A percentile compares a stretch with the other conserved stretches of the same genome.
These are phyloP conservation scores for Diachasmimorpha longicaudata DNA, from an alignment of 1,140 invertebrate species.

Conservation along the genomic window DNA sequence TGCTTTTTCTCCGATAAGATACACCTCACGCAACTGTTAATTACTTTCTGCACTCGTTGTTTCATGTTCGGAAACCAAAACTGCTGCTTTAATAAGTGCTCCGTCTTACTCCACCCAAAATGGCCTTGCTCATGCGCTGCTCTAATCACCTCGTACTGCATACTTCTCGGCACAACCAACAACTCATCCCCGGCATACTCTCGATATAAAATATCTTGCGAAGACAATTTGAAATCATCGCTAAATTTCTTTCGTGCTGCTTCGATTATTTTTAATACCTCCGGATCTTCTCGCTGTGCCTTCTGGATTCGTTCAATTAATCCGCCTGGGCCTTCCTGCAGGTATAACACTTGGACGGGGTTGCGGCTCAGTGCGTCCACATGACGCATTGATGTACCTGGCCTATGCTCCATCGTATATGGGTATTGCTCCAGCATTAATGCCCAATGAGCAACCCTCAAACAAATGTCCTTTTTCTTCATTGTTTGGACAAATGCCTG, in stretches of 20 bases:
- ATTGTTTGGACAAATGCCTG: slow-evolving; percentile 44
- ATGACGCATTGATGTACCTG: slow-evolving; percentile 38
- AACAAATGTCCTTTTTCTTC: slow-evolving; percentile 34
- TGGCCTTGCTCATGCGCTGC: slow-evolving; percentile 44
- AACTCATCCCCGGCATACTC: slow-evolving; percentile 28
- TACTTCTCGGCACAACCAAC: slow-evolving; percentile 37
- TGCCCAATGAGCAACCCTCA: slow-evolving; percentile 44
- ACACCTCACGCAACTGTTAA: slow-evolving; percentile 46
- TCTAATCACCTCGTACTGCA: slow-evolving; percentile 39
- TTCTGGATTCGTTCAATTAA: slow-evolving; percentile 10
- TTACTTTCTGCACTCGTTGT: slow-evolving; percentile 19
- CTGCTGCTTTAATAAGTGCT: slow-evolving; percentile 33
- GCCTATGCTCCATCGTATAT: slow-evolving; percentile 38
- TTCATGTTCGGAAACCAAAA: slow-evolving; percentile 15
- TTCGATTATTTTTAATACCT: slow-evolving; percentile 10
- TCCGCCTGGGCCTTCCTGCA: background rate
- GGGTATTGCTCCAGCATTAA: slow-evolving; percentile 42
- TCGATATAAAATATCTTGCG: slow-evolving; percentile 37
- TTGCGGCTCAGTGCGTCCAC: slow-evolving; percentile 47
- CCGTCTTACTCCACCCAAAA: slow-evolving; percentile 46
- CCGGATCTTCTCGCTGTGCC: slow-evolving; percentile 13
- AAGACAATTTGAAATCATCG: slow-evolving; percentile 23
- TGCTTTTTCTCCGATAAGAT: slow-evolving; percentile 39
- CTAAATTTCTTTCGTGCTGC: slow-evolving; percentile 8
- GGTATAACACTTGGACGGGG: slow-evolving; percentile 13